phyloP scores from a whole-genome alignment of 2,797 vertebrate genomes.

The Tenualosa thibaudeaui region DNA sequence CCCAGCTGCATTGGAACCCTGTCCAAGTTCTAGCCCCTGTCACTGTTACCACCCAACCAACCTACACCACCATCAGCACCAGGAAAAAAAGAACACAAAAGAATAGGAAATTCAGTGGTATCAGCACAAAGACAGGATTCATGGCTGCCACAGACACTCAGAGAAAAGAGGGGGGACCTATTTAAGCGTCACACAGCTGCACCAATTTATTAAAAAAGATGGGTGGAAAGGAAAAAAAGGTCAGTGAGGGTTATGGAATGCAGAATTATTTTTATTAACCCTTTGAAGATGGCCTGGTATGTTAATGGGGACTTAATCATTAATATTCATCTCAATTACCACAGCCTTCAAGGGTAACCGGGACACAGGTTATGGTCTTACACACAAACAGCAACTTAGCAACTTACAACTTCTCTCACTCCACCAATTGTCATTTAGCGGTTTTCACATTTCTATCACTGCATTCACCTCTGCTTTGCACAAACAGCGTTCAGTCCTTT shows the following conservation, averaged over 20 bases:
- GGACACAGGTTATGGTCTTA: background rate
- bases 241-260: slow-evolving; percentile 63
- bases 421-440: background rate
- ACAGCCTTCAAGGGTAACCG: background rate
- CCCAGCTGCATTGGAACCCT: slow-evolving; percentile 83
- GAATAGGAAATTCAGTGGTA: slow-evolving; percentile 64
- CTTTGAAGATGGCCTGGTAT: slow-evolving; percentile 58
- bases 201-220: slow-evolving; percentile 81
- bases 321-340: slow-evolving; percentile 52
- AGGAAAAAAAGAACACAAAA: slow-evolving; percentile 54
- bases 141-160: slow-evolving; percentile 71
- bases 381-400: background rate
- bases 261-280: slow-evolving; percentile 75
- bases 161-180: slow-evolving; percentile 64
- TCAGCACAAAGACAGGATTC: slow-evolving; percentile 82
- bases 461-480: background rate
- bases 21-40: slow-evolving; percentile 72
- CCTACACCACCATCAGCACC: slow-evolving; percentile 56
- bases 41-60: slow-evolving; percentile 61
- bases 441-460: background rate
- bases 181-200: slow-evolving; percentile 84
- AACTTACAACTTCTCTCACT: background rate
- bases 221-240: slow-evolving; percentile 67
- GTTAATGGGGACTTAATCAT: slow-evolving; percentile 59
- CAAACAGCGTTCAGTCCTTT: background rate